Evolutionary conservation across 2,888 invertebrate species (phyloP).

Genomic region (Phasia obesa): DNA sequence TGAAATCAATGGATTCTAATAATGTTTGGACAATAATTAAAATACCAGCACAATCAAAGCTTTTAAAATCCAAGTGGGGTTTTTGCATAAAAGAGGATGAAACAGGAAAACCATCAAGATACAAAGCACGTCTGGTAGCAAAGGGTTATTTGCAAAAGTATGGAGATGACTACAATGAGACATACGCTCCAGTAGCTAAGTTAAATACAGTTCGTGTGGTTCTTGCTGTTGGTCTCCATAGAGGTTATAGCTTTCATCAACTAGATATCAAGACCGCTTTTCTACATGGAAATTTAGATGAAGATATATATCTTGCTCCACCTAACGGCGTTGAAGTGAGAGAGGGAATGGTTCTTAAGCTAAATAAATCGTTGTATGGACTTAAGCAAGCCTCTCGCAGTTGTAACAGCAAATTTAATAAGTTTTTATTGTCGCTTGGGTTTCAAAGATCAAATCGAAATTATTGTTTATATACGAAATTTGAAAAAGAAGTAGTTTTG

Average conservation of each 20-base stretch:
- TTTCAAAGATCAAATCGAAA: too few relatives aligned
- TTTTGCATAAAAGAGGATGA: constrained; percentile 47
- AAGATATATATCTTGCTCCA: constrained; percentile 20
- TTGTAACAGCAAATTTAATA: too few relatives aligned
- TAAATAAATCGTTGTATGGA: constrained; percentile 14
- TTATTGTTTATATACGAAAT: constrained; percentile 19
- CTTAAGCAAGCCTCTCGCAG: constrained; percentile 33
- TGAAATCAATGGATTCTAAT: constrained; percentile 37
- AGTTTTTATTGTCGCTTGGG: too few relatives aligned
- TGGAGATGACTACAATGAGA: too few relatives aligned
- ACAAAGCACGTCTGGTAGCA: constrained; percentile 34
- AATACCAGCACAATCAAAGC: constrained; percentile 8
- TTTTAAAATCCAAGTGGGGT: constrained; percentile 37
- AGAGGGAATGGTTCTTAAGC: too few relatives aligned
- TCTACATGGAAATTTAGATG: constrained; percentile 4
- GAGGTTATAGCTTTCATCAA: constrained; percentile 22
- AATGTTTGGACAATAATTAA: constrained; percentile 28
- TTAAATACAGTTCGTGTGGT: constrained; percentile 23
- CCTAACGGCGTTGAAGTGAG: background rate
- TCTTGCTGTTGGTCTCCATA: background rate
- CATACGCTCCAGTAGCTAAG: constrained; percentile 12
- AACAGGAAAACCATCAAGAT: constrained; percentile 13
- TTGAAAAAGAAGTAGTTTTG: constrained; percentile 37
- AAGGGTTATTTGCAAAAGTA: constrained; percentile 20
- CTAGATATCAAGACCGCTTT: constrained; percentile 10